These are phyloP conservation scores for Ectropis crepuscularia DNA, from an alignment of 2,888 invertebrate genomes.

Conservation along the genomic window DNA sequence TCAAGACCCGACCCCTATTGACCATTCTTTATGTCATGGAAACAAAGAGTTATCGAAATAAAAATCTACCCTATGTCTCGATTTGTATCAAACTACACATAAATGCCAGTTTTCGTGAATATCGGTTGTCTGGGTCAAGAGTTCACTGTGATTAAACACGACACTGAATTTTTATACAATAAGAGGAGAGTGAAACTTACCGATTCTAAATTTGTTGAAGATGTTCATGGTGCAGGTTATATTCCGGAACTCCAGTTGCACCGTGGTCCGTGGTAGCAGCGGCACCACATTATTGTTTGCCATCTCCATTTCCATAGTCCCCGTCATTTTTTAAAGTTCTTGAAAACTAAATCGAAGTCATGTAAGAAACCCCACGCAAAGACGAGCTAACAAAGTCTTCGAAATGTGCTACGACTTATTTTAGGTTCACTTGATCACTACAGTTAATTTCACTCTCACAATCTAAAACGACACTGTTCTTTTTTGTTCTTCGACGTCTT, in stretches of 20 bases:
- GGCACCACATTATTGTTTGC: slow-evolving; percentile 77
- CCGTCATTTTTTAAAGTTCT: slow-evolving; percentile 57
- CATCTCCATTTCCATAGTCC: slow-evolving; percentile 56
- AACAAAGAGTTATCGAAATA: no score
- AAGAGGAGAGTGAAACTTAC: slow-evolving; percentile 79
- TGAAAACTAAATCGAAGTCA: background rate
- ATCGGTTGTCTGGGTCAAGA: no score
- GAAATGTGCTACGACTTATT: slow-evolving; percentile 11
- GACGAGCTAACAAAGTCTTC: background rate
- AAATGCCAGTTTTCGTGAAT: no score
- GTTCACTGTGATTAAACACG: no score
- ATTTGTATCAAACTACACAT: no score
- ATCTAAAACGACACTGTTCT: background rate
- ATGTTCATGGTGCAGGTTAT: slow-evolving; percentile 86
- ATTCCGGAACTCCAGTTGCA: slow-evolving; percentile 88
- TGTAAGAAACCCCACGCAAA: no score
- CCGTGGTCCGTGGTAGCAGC: slow-evolving; percentile 82
- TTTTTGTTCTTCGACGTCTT: background rate
- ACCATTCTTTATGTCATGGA: no score
- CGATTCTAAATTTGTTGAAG: slow-evolving; percentile 83
- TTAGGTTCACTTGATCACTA: slow-evolving; percentile 4
- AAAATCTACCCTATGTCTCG: no score
- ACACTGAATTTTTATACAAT: no score
- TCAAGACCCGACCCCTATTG: no score
- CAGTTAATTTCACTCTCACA: slow-evolving; percentile 14